Evolutionary conservation across 2,113 vertebrate genomes (phyloP).

Genomic region (Macaca fascicularis): DNA sequence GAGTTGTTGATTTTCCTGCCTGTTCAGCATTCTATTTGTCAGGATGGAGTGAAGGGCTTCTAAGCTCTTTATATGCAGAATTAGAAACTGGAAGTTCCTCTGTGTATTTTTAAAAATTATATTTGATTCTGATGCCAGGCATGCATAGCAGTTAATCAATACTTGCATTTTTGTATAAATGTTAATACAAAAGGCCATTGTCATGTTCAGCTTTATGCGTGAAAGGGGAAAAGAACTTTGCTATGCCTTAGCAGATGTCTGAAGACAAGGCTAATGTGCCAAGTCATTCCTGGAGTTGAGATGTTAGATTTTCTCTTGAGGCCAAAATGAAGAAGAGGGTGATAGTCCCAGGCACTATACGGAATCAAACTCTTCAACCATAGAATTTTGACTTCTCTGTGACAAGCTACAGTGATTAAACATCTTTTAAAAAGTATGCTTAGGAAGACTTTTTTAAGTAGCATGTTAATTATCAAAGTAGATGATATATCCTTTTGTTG

Average conservation of each 20-base stretch:
- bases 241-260: background rate
- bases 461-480: background rate
- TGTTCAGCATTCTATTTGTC: background rate
- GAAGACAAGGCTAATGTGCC: background rate
- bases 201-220: background rate
- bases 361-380: background rate
- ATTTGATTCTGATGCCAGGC: background rate
- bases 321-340: background rate
- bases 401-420: background rate
- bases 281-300: background rate
- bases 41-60: background rate
- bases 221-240: background rate
- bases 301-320: background rate
- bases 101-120: background rate
- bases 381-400: background rate
- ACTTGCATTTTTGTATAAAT: background rate
- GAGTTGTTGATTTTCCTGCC: background rate
- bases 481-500: background rate
- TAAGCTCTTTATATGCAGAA: background rate
- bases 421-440: background rate
- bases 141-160: background rate
- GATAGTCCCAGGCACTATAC: background rate
- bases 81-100: background rate
- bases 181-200: background rate
- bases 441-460: background rate